Base-by-base conservation (phyloP, 2,888 invertebrate species). In the Eugnorisma glareosa region DNA sequence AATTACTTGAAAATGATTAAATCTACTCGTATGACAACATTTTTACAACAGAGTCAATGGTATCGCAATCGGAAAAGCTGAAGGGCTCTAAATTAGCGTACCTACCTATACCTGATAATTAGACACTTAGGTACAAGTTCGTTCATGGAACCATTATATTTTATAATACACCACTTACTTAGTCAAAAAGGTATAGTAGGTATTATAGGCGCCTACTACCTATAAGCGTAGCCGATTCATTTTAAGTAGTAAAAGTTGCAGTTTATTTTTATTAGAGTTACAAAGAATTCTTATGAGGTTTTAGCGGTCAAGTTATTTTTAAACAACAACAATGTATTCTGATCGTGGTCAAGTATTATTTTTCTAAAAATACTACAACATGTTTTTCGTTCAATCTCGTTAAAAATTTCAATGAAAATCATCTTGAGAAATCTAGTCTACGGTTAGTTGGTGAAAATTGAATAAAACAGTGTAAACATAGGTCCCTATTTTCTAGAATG, bases 311-410 rank as follows among this genome's bases (percentile, higher is more conserved):
- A 8, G 13, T 24, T 59, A 75, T 59, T 37, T 73, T 73, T 28
- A 35, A 37, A 73, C 69, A 10, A 59, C 40, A n/a, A 69, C 79
- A 59, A 15, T n/a, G 79, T 79, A 28, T 64, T 66, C 51, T 24
- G 24, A 40, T 59, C 45, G 40, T 70, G n/a, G 37, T 35, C 11
- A 48, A 48, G 31, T 76, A 18, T 51, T 6, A 7, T 21, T 51
- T 68, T 48, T 57, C 69, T n/a, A 68, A 54, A 67, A 78, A 8
- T 77, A 78, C 51, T 21, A 51, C 48, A 61, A 43, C 45, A 61
- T 51, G n/a, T 57, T 13, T 64, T 45, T 64, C 10, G 2, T 31
- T 21, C 31, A 78, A 54, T 31, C n/a, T 59, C 67, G 31, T 40
- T 31, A 21, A 28, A n/a, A 77, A 40, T 66, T n/a, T 66, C 31